Evolutionary conservation across 2,797 vertebrate species (phyloP), one percentile per base, ranked within the genome.

Genomic region (Sternarchorhynchus goeldii): DNA sequence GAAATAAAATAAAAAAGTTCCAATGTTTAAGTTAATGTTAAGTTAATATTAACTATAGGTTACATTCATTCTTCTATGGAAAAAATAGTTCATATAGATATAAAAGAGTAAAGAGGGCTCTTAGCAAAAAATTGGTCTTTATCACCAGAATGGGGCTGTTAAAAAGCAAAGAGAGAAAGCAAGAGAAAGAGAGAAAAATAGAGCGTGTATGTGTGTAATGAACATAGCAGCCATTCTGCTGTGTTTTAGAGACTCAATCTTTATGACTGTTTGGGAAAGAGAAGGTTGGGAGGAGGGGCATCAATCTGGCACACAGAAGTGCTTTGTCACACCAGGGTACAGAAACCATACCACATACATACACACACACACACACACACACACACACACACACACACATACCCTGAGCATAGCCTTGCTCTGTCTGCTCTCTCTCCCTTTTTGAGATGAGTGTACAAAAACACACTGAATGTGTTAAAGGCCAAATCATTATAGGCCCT

Each of bases 211-310:
- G 12, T 50, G 45, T 50, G 10, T 50, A 50, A 50, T 84, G 80
- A 88, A 85, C 84, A 85, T 70, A 83, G 79, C 83, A 81, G 81
- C 83, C 86, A 84, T 86, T 84, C 85, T 88, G 83, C 83, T 84
- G 85, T 88, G 81, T 85, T 87, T 88, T 85, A 85, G 56, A 79
- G 82, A 85, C 82, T 87, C 82, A 81, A 89, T 89, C 86, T 83
- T 83, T 87, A 81, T 79, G 65, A 56, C 67, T 71, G 45, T 65
- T 70, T 73, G 66, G 21, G 45, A 20, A 53, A 36, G 71, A n/a
- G 57, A 31, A 31, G 57, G 14, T 34, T 32, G 29, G 60, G 53
- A 68, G n/a, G 29, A 36, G 55, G 32, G 32, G 73, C 64, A 77
- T 77, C 65, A 82, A 59, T 73, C 66, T 41, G 55, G 29, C 73